phyloP scores from a whole-genome alignment of 1,140 invertebrate genomes.

The Drosophila guanche region DNA sequence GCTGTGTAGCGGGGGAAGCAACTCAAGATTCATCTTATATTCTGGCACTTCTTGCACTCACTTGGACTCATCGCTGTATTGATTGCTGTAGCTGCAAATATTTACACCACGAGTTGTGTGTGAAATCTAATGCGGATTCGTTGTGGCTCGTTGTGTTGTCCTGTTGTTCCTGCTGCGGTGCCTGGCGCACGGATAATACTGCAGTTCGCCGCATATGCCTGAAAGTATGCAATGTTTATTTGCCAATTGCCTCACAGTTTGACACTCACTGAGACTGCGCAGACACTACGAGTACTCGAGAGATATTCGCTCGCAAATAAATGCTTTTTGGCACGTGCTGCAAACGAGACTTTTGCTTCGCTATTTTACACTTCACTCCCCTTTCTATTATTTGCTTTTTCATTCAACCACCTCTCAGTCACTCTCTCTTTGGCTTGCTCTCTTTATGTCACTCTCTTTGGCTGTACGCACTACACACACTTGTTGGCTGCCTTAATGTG shows the following conservation, averaged over 20 bases:
- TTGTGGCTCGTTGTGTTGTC: constrained; percentile 5
- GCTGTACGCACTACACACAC: constrained; percentile 28
- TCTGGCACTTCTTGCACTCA: constrained; percentile 45
- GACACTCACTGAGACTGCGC: constrained; percentile 57
- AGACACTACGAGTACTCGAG: constrained; percentile 3
- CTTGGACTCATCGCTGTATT: constrained; percentile 47
- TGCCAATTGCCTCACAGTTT: constrained; percentile 45
- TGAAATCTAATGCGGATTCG: constrained; percentile 1
- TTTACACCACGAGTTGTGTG: constrained; percentile 1
- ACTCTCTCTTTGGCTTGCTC: not conserved
- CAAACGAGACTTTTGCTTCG: constrained; percentile 5
- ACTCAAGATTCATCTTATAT: constrained; percentile 16
- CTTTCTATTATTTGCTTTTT: not conserved
- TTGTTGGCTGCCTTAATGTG: constrained; percentile 29
- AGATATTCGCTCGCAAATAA: not conserved
- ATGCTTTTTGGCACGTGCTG: constrained; percentile 30
- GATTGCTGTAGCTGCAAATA: constrained; percentile 63
- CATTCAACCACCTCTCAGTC: not conserved
- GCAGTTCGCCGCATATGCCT: constrained; percentile 50
- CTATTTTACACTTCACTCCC: constrained; percentile 21
- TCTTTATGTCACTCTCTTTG: not conserved
- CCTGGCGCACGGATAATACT: no score
- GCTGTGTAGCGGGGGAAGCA: not conserved
- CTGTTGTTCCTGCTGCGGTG: no score
- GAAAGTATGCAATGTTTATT: constrained; percentile 75